phyloP scores from a whole-genome alignment of 2,113 vertebrate genomes.

The Alligator sinensis region DNA sequence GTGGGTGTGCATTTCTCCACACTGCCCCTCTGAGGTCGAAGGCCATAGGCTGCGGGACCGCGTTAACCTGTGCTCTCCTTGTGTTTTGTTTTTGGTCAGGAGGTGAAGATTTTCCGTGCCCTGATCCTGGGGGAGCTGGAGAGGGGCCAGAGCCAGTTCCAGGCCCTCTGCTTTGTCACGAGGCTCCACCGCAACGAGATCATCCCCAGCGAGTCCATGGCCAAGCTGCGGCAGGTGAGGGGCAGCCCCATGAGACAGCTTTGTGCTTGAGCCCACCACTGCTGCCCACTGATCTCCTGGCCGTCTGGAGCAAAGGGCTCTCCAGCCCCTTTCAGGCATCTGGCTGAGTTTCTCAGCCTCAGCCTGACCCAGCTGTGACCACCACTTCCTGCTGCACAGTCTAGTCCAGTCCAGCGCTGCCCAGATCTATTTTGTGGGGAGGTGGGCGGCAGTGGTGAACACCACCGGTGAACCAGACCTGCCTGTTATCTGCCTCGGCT shows the following conservation, averaged over 20 bases:
- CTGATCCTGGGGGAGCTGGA: slow-evolving; percentile 96
- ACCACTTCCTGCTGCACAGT: not conserved
- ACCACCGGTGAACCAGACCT: not conserved
- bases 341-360: not conserved
- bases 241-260: not conserved
- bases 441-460: not conserved
- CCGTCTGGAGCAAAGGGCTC: not conserved
- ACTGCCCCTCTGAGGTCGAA: not conserved
- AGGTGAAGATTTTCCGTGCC: slow-evolving; percentile 96
- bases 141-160: slow-evolving; percentile 96
- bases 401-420: not conserved
- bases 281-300: not conserved
- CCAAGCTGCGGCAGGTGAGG: slow-evolving; percentile 92
- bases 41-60: not conserved
- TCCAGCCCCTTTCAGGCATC: not conserved
- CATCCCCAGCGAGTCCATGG: slow-evolving; percentile 98
- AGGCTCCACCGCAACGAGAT: slow-evolving; percentile 93
- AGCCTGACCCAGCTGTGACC: not conserved
- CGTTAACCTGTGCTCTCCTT: too few species aligned
- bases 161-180: slow-evolving; percentile 93
- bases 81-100: slow-evolving; percentile 70
- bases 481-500: not conserved
- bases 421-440: not conserved
- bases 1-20: not conserved
- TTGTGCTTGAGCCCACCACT: not conserved